Evolutionary conservation across 37 sponge, comb jelly and placozoan genomes (phyloP), one percentile per base, ranked within the genome.

Genomic region (Eunapius fragilis): DNA sequence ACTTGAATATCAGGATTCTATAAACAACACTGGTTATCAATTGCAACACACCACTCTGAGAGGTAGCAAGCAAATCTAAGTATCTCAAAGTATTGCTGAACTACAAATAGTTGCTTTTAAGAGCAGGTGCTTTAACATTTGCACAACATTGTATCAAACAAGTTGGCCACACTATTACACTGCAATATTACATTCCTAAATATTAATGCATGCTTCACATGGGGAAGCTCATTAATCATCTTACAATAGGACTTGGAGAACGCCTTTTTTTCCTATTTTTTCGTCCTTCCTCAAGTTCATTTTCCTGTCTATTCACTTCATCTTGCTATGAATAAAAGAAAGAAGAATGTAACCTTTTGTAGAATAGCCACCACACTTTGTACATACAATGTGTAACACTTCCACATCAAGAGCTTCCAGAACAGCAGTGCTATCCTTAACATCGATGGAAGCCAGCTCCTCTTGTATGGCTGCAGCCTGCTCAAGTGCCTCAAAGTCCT

Each of bases 391-490:
- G 13, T 58, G 77, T 23, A 84, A 83, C 68, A 89, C 84, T 27
- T 87, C 88, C 49, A 35, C 50, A 77, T 87, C 88, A 58, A 87
- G 67, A 6, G 70, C 69, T 3, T 25, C 82, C 34, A 87, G 71
- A 30, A 80, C 33, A 48, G 70, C 82, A 34, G 75, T 41, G 68
- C 70, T 82, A 69, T 87, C 88, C 77, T 82, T 67, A 33, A 76
- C 26, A 2, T 76, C 68, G 0, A 87, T 77, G 31, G 12, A 31
- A 22, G 77, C 36, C 9, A 76, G 68, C 49, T 87, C 88, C 12
- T 68, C 71, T 47, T 74, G 45, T 31, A 74, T 23, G 23, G 74
- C 49, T 37, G 34, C 76, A 76, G n/a, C 35, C 76, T 34, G 37
- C 76, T 76, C 35, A 11, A 37, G 37, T 25, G 76, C 32, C 32